phyloP scores from a whole-genome alignment of 1,140 invertebrate species.

The Sarcophaga peregrina region DNA sequence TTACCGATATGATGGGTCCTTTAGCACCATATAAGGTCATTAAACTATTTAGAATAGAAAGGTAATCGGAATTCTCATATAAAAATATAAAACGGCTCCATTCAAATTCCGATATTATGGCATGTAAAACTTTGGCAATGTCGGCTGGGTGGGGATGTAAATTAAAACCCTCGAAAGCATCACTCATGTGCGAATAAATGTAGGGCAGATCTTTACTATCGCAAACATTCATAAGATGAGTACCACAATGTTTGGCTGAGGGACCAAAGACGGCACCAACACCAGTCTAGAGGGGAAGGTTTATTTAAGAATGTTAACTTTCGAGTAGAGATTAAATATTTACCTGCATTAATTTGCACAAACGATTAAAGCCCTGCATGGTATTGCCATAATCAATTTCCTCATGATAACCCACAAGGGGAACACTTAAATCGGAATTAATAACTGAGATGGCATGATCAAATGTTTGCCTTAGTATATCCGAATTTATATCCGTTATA shows the following conservation, averaged over 20 bases:
- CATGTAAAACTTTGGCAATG: slow-evolving; percentile 78
- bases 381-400: slow-evolving; percentile 60
- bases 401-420: slow-evolving; percentile 50
- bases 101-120: slow-evolving; percentile 78
- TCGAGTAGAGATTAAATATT: neutral
- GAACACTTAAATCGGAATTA: slow-evolving; percentile 58
- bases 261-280: slow-evolving; percentile 87
- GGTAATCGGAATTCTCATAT: slow-evolving; percentile 77
- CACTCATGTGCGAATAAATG: slow-evolving; percentile 78
- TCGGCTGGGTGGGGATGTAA: slow-evolving; percentile 82
- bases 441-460: slow-evolving; percentile 59
- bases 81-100: slow-evolving; percentile 90
- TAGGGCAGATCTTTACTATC: slow-evolving; percentile 90
- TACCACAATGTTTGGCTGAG: slow-evolving; percentile 72
- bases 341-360: slow-evolving; percentile 66
- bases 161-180: slow-evolving; percentile 75
- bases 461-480: slow-evolving; percentile 56
- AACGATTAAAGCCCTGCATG: slow-evolving; percentile 61
- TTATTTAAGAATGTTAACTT: neutral
- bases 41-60: slow-evolving; percentile 82
- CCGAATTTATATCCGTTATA: slow-evolving; percentile 55
- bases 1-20: slow-evolving; percentile 70
- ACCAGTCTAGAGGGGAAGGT: slow-evolving; percentile 68
- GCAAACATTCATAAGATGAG: slow-evolving; percentile 87
- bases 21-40: slow-evolving; percentile 75